Evolutionary conservation across 2,797 vertebrate genomes (phyloP).

Genomic region (Pristis pectinata): DNA sequence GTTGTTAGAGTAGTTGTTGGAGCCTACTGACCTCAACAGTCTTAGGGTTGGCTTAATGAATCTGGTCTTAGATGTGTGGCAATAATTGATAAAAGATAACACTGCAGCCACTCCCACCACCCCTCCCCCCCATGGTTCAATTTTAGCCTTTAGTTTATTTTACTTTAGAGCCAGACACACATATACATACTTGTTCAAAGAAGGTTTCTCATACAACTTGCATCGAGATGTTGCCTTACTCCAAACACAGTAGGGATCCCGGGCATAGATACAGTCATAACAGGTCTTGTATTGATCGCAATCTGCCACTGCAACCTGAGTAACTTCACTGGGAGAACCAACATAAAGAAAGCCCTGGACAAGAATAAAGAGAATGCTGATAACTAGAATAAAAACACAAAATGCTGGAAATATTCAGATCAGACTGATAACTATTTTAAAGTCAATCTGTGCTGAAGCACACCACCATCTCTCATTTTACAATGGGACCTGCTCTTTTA

Average conservation of each 20-base stretch:
- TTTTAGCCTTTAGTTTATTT: not conserved
- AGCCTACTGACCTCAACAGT: no score
- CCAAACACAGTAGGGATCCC: slow-evolving; percentile 21
- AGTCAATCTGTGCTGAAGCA: not conserved
- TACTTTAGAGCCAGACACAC: not conserved
- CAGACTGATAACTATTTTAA: not conserved
- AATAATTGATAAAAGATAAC: not conserved
- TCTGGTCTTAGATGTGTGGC: not conserved
- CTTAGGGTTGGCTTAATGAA: no score
- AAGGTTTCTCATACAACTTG: not conserved
- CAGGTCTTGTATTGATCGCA: slow-evolving; percentile 7
- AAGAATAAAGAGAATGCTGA: not conserved
- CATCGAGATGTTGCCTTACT: not conserved
- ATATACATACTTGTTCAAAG: not conserved
- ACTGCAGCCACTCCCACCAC: not conserved
- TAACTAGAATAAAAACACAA: not conserved
- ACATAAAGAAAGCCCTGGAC: not conserved
- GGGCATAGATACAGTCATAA: slow-evolving; percentile 11
- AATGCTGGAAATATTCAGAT: no score
- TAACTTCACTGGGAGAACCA: not conserved
- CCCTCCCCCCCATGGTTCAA: not conserved
- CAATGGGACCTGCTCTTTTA: not conserved
- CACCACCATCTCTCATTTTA: not conserved
- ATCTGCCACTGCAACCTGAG: not conserved
- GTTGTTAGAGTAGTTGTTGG: no score